phyloP scores from a whole-genome alignment of 2,888 invertebrate genomes.

The Caenorhabditis sp. region DNA sequence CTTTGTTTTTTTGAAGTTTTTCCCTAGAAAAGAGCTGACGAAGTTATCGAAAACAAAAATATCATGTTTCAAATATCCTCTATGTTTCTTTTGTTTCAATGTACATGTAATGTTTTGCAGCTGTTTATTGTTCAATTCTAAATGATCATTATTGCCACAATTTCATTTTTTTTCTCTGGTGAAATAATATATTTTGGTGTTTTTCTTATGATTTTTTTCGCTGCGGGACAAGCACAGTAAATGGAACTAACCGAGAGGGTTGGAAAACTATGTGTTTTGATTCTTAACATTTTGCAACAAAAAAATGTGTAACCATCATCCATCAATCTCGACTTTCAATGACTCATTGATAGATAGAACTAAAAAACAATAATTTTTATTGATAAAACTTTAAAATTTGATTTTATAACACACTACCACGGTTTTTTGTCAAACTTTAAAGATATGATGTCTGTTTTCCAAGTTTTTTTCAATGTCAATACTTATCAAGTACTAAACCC shows the following conservation, averaged over 20 bases:
- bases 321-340: too few relatives aligned
- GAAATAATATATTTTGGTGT: not conserved
- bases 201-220: conserved; percentile 18
- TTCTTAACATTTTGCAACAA: too few relatives aligned
- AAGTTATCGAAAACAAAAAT: not conserved
- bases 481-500: too few relatives aligned
- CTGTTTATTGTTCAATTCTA: not conserved
- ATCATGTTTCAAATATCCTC: not conserved
- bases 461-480: too few relatives aligned
- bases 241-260: conserved; percentile 1
- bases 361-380: too few relatives aligned
- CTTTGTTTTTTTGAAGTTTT: not conserved
- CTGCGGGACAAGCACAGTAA: too few relatives aligned
- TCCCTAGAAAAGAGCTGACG: not conserved
- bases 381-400: too few relatives aligned
- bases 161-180: not conserved
- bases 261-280: conserved; percentile 13
- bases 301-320: too few relatives aligned
- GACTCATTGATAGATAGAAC: too few relatives aligned
- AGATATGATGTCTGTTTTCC: too few relatives aligned
- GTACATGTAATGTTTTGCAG: not conserved
- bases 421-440: too few relatives aligned
- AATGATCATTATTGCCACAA: conserved; percentile 4
- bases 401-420: too few relatives aligned
- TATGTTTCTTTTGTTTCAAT: not conserved